Base-by-base conservation (phyloP, 2,888 invertebrate genomes). In the Hydrotaea cyrtoneurina region DNA sequence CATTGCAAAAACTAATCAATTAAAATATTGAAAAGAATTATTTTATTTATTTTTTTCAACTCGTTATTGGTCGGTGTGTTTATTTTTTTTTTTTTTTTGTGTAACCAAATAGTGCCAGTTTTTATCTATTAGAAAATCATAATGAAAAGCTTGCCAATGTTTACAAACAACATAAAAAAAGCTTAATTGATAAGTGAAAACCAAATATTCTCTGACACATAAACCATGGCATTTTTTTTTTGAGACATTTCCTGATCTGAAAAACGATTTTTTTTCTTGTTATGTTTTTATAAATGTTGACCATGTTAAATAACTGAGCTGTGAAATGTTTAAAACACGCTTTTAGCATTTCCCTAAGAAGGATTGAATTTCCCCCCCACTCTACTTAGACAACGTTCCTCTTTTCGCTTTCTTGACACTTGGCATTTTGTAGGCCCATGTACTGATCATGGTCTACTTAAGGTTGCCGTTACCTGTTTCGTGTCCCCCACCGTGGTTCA, bases 131-230 rank as follows among this genome's bases (percentile, higher is more conserved):
- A 78, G 66, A 84, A 84, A 78, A 53, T 31, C 19, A 59, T 57
- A 73, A 77, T 57, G 21, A 71, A 66, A 59, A 26, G 19, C 59
- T 19, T 7, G 21, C 10, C 55, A 59, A 71, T 64, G 36, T 1
- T 11, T 2, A 15, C 11, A 36, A 57, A 73, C 43, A 73, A 3
- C 2, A 31, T 31, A 64, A 77, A 72, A 73, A 77, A 62, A 72
- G 21, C 39, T 69, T 81, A 84, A 84, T 81, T 84, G 84, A 84
- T 84, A 84, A 84, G 80, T 78, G 78, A 84, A 84, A 78, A 81
- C 84, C 46, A 78, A 84, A 81, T 81, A 75, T 76, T 77, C 31
- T 84, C 31, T 81, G 78, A 84, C 84, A 76, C 57, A 76, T 55
- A 71, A 71, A 78, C 31, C 43, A 72, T 23, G 46, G 46, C 50